Percentiles rank a stretch among this genome's conserved stretches.
Conservation (phyloP, 1,140 invertebrate genomes). For the Papilio helenus region DNA sequence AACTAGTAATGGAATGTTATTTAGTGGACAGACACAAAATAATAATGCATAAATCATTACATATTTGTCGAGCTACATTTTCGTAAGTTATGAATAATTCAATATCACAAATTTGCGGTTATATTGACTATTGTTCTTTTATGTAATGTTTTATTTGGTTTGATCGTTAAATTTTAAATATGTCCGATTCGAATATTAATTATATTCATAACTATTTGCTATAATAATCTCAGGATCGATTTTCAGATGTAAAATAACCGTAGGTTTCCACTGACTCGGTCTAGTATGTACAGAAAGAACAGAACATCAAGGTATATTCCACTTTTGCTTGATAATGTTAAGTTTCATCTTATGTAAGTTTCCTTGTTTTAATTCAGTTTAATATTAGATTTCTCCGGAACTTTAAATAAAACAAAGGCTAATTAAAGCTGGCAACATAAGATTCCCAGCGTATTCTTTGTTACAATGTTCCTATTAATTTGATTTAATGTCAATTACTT, state of each 20-base stretch:
- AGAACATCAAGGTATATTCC: background rate
- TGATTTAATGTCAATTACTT: background rate
- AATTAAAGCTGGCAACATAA: background rate
- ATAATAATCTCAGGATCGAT: background rate
- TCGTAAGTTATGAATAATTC: constrained; percentile 44
- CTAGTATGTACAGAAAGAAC: no score
- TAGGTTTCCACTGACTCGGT: no score
- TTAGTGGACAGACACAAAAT: background rate
- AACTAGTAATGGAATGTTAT: background rate
- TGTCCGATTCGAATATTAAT: background rate
- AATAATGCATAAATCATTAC: background rate
- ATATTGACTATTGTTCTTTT: constrained; percentile 46
- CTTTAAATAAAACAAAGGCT: background rate
- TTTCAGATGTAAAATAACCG: background rate
- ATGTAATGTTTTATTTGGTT: constrained; percentile 38
- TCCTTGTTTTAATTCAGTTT: background rate
- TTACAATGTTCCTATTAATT: background rate
- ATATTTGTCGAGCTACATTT: constrained; percentile 16
- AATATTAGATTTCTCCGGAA: constrained; percentile 8
- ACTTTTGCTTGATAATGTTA: background rate
- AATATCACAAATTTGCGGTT: constrained; percentile 43
- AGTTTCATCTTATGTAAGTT: background rate
- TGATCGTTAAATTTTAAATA: background rate
- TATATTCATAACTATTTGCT: background rate
- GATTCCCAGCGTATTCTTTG: background rate